Evolutionary conservation across 2,888 invertebrate species (phyloP), one percentile per base, ranked within the genome.

Genomic region (Trichogramma dendrolimi): DNA sequence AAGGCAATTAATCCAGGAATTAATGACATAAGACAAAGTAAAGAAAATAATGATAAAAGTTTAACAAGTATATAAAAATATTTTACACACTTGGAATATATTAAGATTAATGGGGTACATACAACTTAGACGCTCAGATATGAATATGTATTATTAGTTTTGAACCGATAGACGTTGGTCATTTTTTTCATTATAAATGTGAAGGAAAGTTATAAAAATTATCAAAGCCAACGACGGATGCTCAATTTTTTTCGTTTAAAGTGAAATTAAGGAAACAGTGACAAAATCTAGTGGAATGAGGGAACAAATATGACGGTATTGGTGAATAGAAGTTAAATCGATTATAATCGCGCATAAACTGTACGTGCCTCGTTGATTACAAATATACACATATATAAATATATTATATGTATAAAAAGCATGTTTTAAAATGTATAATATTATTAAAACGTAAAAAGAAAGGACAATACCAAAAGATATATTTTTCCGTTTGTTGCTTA

Each of bases 331-430:
- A 40, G 44, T 43, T 6, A 48, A 5, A 61, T 42, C 11, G 11
- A 42, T 53, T 11, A 44, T 50, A 46, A 55, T 47, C 54, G 61
- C 56, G 60, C 49, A 63, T 62, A 58, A 60, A 56, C 59, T 61
- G 59, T 63, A 63, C 61, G 65, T 66, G 63, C 62, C 61, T 66
- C 69, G 68, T 75, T 72, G 71, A 73, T 73, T 70, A 62, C 71
- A 73, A 47, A 4, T 55, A 44, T 52, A 54, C 6, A 57, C 38
- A 49, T 44, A 44, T 55, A 46, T 50, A 57, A 4, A 11, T 39
- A 38, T 48, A 55, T 48, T 11, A 39, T 11, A 7, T 3, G 41
- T 60, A 27, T 27, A 27, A 27, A 27, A 27, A 27, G 27, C 27
- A 27, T 27, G 27, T 27, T 27, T 27, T 27, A 27, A 27, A 27